Conservation (phyloP, 1,140 invertebrate genomes). For the Trissolcus basalis region DNA sequence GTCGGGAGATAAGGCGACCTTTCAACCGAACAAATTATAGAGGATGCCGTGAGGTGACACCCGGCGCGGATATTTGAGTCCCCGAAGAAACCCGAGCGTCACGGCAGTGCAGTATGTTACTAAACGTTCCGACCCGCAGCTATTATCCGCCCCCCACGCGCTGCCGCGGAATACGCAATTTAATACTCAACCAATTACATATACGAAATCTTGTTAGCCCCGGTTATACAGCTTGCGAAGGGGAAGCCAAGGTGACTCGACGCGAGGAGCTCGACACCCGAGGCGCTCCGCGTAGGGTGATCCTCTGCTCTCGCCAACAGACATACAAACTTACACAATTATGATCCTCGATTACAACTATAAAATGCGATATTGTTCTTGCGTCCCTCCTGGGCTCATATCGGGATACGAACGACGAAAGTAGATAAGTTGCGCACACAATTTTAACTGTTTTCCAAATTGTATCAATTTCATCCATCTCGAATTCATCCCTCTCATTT, state of each 20-base stretch:
- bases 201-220: conserved; percentile 77
- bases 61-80: conserved; percentile 26
- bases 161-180: conserved; percentile 74
- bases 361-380: conserved; percentile 66
- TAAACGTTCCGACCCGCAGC: conserved; percentile 73
- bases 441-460: conserved; percentile 1
- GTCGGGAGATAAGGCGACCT: conserved; percentile 23
- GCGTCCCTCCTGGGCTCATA: conserved; percentile 28
- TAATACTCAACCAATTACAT: conserved; percentile 77
- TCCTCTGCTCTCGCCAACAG: conserved; percentile 38
- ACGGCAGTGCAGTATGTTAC: conserved; percentile 75
- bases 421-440: conserved; percentile 11
- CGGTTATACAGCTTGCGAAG: conserved; percentile 71
- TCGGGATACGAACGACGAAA: conserved; percentile 8
- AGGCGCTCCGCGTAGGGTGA: conserved; percentile 71
- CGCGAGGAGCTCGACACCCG: conserved; percentile 64
- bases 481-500: too few relatives aligned
- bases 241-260: conserved; percentile 46
- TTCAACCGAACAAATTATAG: conserved; percentile 40
- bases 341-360: conserved; percentile 73
- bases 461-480: too few relatives aligned
- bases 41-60: conserved; percentile 20
- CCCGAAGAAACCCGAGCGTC: conserved; percentile 64
- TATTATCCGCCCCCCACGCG: conserved; percentile 67
- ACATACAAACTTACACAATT: conserved; percentile 72